Evolutionary conservation across 2,797 vertebrate species (phyloP).

Genomic region (Phoxinus dragarum): DNA sequence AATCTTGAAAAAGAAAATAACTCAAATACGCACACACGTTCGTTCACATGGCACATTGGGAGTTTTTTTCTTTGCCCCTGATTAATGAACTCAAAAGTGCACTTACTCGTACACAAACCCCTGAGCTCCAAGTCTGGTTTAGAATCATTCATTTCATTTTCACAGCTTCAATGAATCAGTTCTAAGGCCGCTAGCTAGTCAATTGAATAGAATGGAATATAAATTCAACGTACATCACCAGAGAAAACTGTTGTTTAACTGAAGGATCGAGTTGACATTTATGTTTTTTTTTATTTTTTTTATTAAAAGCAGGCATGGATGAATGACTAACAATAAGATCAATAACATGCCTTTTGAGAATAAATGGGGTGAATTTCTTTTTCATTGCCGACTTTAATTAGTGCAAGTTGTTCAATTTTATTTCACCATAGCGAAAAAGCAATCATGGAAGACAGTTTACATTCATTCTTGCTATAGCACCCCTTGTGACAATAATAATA

Average conservation of each 20-base stretch:
- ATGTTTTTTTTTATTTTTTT: too few species aligned
- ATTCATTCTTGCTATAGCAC: not conserved
- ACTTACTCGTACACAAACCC: constrained; percentile 16
- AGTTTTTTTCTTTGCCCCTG: too few species aligned
- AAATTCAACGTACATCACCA: not conserved
- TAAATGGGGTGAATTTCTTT: not conserved
- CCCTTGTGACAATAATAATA: not conserved
- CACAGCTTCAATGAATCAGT: not conserved
- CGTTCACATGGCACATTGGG: not conserved
- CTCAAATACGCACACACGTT: not conserved
- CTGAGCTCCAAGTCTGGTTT: not conserved
- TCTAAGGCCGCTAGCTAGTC: not conserved
- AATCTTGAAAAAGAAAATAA: not conserved
- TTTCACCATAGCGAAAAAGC: not conserved
- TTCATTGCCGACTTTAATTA: not conserved
- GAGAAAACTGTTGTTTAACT: not conserved
- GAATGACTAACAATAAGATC: not conserved
- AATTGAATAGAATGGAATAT: not conserved
- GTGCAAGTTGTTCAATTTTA: not conserved
- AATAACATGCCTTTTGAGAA: not conserved
- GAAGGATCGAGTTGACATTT: not conserved
- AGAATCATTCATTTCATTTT: not conserved
- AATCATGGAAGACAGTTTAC: not conserved
- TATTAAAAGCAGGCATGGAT: not conserved
- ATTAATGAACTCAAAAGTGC: not conserved